These are phyloP conservation scores for Vipera ursinii DNA, from an alignment of 2,797 vertebrate genomes.

Conservation along the genomic window DNA sequence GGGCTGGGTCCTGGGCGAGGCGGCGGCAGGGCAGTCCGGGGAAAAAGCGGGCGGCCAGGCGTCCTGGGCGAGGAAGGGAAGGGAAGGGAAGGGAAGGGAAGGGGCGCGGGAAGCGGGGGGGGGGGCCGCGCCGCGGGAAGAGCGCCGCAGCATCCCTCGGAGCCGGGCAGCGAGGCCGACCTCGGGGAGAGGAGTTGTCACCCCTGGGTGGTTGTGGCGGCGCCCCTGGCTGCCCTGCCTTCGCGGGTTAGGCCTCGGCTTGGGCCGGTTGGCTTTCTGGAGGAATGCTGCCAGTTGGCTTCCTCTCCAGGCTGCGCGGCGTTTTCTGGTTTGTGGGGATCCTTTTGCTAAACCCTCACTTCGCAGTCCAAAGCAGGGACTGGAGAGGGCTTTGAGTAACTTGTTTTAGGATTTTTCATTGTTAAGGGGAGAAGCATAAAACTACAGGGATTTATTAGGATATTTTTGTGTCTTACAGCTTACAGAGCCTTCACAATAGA, in stretches of 20 bases:
- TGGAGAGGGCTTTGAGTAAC: not conserved
- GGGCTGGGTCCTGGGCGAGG: not conserved
- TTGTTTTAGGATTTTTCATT: not conserved
- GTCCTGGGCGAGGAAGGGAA: not conserved
- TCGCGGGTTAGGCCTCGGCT: not conserved
- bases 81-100: not conserved
- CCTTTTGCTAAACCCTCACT: not conserved
- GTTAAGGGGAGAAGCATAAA: not conserved
- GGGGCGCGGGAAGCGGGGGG: not conserved
- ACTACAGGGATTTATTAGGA: not conserved
- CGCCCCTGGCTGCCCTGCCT: not conserved
- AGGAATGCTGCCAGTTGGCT: not conserved
- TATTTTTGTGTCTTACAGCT: not conserved
- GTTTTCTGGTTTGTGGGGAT: not conserved
- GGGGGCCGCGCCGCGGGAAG: not conserved
- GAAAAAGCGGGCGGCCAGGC: not conserved
- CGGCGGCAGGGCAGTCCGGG: not conserved
- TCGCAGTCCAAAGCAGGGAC: not conserved
- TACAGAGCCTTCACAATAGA: not conserved
- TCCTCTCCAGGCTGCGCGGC: not conserved
- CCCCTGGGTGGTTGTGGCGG: not conserved
- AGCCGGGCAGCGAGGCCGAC: not conserved
- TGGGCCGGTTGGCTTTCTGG: not conserved
- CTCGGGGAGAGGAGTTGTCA: not conserved
- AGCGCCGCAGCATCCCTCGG: constrained; percentile 1